Conservation (phyloP, 2,113 vertebrate species). For the Electrona antarctica region DNA sequence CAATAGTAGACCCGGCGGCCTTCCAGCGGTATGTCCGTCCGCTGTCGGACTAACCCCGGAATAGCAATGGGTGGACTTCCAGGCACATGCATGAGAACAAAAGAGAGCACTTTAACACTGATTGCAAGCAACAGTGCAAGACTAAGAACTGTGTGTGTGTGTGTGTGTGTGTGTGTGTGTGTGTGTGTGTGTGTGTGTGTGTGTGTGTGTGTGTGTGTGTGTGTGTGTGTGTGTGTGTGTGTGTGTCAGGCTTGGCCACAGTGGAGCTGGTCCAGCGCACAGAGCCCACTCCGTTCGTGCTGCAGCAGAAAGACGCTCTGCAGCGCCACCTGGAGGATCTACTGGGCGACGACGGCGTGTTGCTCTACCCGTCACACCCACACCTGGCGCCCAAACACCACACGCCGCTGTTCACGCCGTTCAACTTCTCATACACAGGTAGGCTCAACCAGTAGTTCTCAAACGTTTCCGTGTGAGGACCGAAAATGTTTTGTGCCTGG, state of each 20-base stretch:
- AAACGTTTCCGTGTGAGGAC: constrained; percentile 54
- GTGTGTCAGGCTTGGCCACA: constrained; percentile 67
- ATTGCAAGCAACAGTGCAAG: no score
- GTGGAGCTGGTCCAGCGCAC: constrained; percentile 71
- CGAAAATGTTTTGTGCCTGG: no score
- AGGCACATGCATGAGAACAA: no score
- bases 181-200: background rate
- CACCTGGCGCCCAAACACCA: constrained; percentile 77
- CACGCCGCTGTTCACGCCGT: constrained; percentile 76
- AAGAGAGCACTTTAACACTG: no score
- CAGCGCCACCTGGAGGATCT: constrained; percentile 68
- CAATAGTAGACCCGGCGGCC: no score
- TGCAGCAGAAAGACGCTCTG: constrained; percentile 64
- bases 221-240: constrained; percentile 12
- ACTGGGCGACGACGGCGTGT: constrained; percentile 70
- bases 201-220: background rate
- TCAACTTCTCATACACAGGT: constrained; percentile 85
- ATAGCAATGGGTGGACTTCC: no score
- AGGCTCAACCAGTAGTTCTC: background rate
- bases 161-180: background rate
- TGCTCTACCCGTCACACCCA: constrained; percentile 81
- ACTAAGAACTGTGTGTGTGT: no score
- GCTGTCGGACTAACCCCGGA: no score
- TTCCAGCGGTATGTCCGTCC: no score
- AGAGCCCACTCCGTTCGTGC: constrained; percentile 51